phyloP scores from a whole-genome alignment of 2,797 vertebrate species.

The Anisognathus igniventris region DNA sequence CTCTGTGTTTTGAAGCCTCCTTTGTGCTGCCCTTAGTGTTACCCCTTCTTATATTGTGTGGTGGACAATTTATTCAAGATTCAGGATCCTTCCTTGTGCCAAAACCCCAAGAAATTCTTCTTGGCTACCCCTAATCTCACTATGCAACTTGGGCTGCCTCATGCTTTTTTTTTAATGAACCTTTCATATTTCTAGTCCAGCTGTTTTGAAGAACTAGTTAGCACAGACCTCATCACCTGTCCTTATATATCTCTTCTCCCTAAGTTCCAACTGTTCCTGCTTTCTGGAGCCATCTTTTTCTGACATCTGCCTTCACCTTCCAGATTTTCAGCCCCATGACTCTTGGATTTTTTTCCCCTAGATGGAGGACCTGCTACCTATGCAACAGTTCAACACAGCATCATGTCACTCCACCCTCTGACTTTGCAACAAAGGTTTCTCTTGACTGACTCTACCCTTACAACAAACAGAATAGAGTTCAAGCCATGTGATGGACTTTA shows the following conservation, averaged over 20 bases:
- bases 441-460: neutral
- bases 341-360: neutral
- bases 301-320: neutral
- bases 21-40: neutral
- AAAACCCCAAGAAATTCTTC: neutral
- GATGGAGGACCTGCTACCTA: accelerated
- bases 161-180: neutral
- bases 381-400: neutral
- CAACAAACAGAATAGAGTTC: neutral
- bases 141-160: neutral
- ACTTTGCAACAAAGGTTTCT: neutral
- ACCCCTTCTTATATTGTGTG: neutral
- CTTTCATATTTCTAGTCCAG: neutral
- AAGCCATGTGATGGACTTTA: neutral
- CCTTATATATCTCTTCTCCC: neutral
- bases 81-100: neutral
- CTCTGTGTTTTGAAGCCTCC: neutral
- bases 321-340: neutral
- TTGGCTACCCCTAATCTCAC: neutral
- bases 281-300: neutral
- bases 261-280: neutral
- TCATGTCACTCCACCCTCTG: neutral
- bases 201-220: neutral
- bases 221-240: neutral
- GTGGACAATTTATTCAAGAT: neutral